A percentile compares a stretch with the other conserved stretches of the same genome.
phyloP scores from a whole-genome alignment of 2,113 vertebrate genomes.

The Xenotilapia caudafasciata region DNA sequence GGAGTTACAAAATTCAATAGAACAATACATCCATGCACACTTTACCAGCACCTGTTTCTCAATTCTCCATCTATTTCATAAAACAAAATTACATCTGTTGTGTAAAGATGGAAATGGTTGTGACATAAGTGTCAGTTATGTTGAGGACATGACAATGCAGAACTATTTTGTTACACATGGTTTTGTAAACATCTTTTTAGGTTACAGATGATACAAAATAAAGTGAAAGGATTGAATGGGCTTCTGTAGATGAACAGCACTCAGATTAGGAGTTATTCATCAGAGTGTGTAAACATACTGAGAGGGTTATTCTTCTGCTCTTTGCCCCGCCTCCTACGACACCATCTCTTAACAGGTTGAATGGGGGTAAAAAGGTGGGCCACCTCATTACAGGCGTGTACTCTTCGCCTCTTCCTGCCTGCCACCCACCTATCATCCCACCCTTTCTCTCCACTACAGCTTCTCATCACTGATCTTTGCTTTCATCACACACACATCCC shows the following conservation, averaged over 20 bases:
- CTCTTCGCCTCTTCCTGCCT: constrained; percentile 38
- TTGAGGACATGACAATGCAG: neutral
- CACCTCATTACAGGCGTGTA: constrained; percentile 9
- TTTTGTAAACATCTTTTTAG: neutral
- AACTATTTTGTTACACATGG: neutral
- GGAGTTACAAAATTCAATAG: neutral
- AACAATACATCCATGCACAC: neutral
- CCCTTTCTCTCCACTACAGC: constrained; percentile 25
- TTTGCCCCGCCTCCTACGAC: neutral
- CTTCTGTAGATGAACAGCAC: neutral
- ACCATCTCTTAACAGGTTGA: constrained; percentile 11
- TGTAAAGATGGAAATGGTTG: constrained; percentile 38
- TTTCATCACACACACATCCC: constrained; percentile 61
- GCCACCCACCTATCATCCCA: constrained; percentile 16
- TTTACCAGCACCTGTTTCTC: neutral
- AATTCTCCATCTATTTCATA: constrained; percentile 19
- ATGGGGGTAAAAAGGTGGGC: constrained; percentile 10
- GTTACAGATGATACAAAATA: neutral
- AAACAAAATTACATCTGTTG: constrained; percentile 40
- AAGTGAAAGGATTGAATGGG: neutral
- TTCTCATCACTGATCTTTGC: constrained; percentile 59
- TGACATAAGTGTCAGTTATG: constrained; percentile 6
- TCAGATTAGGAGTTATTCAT: neutral
- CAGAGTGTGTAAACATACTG: neutral
- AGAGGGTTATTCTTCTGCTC: neutral